Evolutionary conservation across 2,113 vertebrate genomes (phyloP).

Genomic region (Motacilla alba): DNA sequence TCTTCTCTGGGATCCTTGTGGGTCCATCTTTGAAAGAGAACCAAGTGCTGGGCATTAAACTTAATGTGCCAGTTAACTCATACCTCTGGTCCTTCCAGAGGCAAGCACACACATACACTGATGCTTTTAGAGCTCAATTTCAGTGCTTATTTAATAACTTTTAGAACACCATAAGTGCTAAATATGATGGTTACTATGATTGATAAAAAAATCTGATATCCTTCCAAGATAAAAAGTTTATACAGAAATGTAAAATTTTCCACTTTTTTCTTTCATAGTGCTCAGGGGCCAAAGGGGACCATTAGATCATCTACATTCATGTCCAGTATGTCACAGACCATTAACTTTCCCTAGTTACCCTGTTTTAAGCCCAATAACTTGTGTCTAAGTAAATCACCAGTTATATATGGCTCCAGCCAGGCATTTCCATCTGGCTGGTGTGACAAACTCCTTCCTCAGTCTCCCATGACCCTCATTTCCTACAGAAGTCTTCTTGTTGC

Average conservation of each 20-base stretch:
- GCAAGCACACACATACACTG: fast-evolving
- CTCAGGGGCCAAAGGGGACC: background rate
- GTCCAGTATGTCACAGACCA: background rate
- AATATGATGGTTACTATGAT: background rate
- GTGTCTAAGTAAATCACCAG: background rate
- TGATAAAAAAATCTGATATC: background rate
- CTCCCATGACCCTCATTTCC: background rate
- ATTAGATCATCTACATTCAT: constrained; percentile 23
- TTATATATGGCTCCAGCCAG: background rate
- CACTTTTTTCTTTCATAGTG: background rate
- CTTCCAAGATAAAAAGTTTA: background rate
- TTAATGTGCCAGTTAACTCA: background rate
- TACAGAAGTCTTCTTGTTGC: background rate
- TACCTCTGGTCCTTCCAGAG: background rate
- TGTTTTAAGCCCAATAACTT: background rate
- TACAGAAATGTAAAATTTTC: background rate
- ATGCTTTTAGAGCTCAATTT: background rate
- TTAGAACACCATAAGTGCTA: background rate
- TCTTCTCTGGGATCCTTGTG: background rate
- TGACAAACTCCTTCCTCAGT: background rate
- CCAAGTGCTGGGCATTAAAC: background rate
- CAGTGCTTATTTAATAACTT: background rate
- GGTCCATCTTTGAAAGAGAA: background rate
- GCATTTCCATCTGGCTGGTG: background rate
- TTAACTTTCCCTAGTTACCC: background rate